Base-by-base conservation (phyloP, 2,888 invertebrate species). In the Ectemnius lituratus region DNA sequence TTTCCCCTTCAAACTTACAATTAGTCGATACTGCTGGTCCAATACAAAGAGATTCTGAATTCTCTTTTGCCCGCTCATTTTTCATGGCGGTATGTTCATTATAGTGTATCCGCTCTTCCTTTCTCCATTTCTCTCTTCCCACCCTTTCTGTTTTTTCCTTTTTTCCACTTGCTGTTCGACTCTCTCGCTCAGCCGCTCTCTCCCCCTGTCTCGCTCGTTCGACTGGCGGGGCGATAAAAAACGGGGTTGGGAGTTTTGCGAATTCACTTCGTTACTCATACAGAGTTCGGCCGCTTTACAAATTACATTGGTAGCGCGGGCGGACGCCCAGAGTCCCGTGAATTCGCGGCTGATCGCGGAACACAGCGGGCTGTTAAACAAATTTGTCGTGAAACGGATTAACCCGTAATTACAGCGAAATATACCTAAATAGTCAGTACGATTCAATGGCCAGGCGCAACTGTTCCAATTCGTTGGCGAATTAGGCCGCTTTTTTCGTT, bases 321-420 rank as follows among this genome's bases (percentile, higher is more conserved):
- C 66, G 58, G 70, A 56, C 37, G 60, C 61, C 23, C 58, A n/a
- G 37, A 37, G n/a, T 28, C 45, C 18, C 27, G 20, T 56, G 73
- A 77, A 79, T 74, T 74, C 72, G 75, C 72, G 71, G 70, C 64
- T 66, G 70, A 81, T 75, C 79, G 67, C 57, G 73, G 52, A 68
- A 62, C 70, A 66, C 69, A 66, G 37, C 52, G 28, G 57, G 47
- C 63, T 61, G 75, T 77, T 70, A 72, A 79, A 64, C 77, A 75
- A 81, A 81, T 78, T 81, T 79, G 72, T 80, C 69, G 73, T 70
- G 75, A 72, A 81, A 72, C 78, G 72, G 67, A 78, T 81, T 75
- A 81, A 77, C 67, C 67, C 57, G 70, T 73, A 79, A 79, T 79
- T 77, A 68, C 76, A 68, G 2, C 62, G 75, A 81, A 70, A 79